Conservation (phyloP, 2,113 vertebrate genomes). For the Dasyurus viverrinus region DNA sequence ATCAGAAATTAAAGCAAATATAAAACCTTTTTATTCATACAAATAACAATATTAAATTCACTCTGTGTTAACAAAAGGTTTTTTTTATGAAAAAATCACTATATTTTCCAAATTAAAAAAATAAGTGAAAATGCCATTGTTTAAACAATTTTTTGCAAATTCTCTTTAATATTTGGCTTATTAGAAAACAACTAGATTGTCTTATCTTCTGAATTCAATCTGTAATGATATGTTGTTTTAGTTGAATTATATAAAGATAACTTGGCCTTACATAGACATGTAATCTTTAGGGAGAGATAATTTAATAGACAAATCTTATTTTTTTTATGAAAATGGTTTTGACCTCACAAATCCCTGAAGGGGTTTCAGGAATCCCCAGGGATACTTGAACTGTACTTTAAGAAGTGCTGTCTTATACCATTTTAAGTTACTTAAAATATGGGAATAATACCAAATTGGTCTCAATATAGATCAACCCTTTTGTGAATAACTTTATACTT, state of each 20-base stretch:
- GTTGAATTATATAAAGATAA: background rate
- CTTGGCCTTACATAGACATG: background rate
- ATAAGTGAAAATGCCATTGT: background rate
- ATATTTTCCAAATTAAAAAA: background rate
- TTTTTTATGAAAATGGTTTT: background rate
- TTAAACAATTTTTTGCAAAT: background rate
- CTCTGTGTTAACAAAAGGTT: background rate
- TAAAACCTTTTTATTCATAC: background rate
- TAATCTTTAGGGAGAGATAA: background rate
- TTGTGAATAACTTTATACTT: no score
- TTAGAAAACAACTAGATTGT: background rate
- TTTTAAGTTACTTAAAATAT: background rate
- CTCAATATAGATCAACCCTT: no score
- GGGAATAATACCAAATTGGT: no score
- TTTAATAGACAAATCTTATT: background rate
- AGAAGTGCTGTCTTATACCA: background rate
- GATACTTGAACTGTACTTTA: background rate
- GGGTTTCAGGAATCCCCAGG: background rate
- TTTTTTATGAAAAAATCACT: background rate
- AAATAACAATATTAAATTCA: background rate
- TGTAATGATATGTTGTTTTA: background rate
- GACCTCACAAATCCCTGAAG: background rate
- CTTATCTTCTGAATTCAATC: background rate
- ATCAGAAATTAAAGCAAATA: background rate
- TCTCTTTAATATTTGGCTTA: background rate